phyloP scores from a whole-genome alignment of 2,113 vertebrate genomes.

The Pteropus alecto region DNA sequence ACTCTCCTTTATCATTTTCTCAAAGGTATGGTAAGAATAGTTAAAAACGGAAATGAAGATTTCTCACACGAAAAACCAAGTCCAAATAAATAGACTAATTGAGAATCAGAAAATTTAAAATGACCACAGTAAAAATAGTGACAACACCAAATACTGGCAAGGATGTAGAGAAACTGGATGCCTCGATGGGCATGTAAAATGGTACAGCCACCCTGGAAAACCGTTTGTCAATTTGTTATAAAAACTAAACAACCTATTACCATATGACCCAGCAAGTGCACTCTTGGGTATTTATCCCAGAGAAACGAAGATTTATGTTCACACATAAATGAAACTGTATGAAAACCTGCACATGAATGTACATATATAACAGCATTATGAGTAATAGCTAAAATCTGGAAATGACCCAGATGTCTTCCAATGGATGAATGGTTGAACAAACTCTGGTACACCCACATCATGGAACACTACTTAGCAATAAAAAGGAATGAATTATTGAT shows the following conservation, averaged over 20 bases:
- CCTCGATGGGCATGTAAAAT: background rate
- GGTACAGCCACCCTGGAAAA: background rate
- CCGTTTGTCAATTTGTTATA: background rate
- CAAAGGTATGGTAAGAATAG: background rate
- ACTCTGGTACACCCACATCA: background rate
- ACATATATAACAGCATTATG: background rate
- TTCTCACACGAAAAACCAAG: background rate
- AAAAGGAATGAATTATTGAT: background rate
- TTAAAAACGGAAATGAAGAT: background rate
- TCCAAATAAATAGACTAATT: background rate
- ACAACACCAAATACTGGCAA: background rate
- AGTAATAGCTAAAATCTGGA: background rate
- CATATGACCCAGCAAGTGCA: background rate
- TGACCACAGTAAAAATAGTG: background rate
- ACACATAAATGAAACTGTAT: background rate
- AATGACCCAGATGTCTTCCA: background rate
- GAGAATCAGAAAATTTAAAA: background rate
- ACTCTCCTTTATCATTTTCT: background rate
- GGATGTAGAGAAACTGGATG: background rate
- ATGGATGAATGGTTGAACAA: background rate
- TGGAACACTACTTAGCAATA: background rate
- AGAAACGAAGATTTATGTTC: background rate
- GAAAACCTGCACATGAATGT: background rate
- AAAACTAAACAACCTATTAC: background rate
- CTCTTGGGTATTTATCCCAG: background rate